phyloP scores from a whole-genome alignment of 1,140 invertebrate genomes.

The Cheumatopsyche charites region DNA sequence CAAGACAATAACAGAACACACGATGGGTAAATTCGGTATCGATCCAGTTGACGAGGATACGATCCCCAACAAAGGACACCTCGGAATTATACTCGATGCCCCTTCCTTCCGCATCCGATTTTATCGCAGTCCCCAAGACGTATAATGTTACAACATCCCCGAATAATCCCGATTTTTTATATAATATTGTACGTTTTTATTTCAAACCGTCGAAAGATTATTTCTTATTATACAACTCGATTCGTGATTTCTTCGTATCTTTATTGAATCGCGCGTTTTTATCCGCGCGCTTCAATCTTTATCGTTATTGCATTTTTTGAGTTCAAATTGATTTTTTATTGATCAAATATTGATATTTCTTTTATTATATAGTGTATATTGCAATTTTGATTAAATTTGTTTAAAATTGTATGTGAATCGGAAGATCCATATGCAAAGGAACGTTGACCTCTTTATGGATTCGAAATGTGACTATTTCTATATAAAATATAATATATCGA shows the following conservation, averaged over 20 bases:
- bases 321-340: neutral
- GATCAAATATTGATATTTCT: too few relatives aligned
- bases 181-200: too few relatives aligned
- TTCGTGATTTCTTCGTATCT: neutral
- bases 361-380: too few relatives aligned
- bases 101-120: slow-evolving; percentile 9
- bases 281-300: neutral
- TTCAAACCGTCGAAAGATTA: neutral
- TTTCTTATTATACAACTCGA: neutral
- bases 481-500: slow-evolving; percentile 44
- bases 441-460: slow-evolving; percentile 29
- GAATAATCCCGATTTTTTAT: neutral
- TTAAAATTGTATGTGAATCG: slow-evolving; percentile 19
- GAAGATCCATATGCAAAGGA: slow-evolving; percentile 21
- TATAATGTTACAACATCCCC: slow-evolving; percentile 20
- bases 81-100: slow-evolving; percentile 1
- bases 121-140: neutral
- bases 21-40: slow-evolving; percentile 3
- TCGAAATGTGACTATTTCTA: slow-evolving; percentile 32
- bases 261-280: neutral
- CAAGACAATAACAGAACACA: slow-evolving; percentile 10
- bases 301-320: neutral
- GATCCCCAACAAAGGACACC: slow-evolving; percentile 3
- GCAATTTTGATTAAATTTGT: too few relatives aligned
- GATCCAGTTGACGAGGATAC: slow-evolving; percentile 3